Conservation (phyloP, 2,888 invertebrate genomes). For the Phlogophora meticulosa region DNA sequence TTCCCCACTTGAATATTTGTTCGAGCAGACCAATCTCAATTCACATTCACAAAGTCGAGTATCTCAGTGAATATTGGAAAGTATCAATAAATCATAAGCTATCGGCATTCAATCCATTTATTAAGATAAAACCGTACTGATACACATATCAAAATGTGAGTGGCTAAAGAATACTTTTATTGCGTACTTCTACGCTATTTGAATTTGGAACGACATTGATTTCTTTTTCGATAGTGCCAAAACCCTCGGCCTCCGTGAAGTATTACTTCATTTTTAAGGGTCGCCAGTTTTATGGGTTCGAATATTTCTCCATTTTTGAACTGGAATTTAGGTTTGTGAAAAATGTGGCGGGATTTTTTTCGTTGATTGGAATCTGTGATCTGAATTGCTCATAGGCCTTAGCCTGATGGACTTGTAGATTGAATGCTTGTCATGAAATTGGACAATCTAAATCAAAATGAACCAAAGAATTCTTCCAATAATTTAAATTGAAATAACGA, state of each 20-base stretch:
- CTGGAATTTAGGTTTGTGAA: slow-evolving; percentile 7
- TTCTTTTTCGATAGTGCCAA: slow-evolving; percentile 20
- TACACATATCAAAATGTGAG: slow-evolving; percentile 23
- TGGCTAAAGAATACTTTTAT: slow-evolving; percentile 26
- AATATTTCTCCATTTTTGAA: slow-evolving; percentile 33
- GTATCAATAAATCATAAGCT: slow-evolving; percentile 51
- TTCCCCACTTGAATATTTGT: not conserved
- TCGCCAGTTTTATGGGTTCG: slow-evolving; percentile 29
- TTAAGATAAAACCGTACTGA: slow-evolving; percentile 23
- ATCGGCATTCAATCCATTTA: slow-evolving; percentile 40
- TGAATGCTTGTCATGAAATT: slow-evolving; percentile 31
- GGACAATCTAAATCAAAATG: not conserved
- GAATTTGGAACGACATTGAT: slow-evolving; percentile 26
- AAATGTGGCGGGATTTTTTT: slow-evolving; percentile 31
- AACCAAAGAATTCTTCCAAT: not conserved
- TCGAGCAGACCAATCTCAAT: slow-evolving; percentile 14
- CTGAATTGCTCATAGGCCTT: slow-evolving; percentile 40
- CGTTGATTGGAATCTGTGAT: slow-evolving; percentile 57
- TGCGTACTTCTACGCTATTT: slow-evolving; percentile 26
- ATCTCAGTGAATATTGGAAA: slow-evolving; percentile 15
- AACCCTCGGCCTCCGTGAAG: slow-evolving; percentile 18
- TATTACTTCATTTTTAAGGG: slow-evolving; percentile 44
- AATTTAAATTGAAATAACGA: not conserved
- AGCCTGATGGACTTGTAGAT: slow-evolving; percentile 34
- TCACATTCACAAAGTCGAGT: slow-evolving; percentile 23